Evolutionary conservation across 2,888 invertebrate genomes (phyloP).

Genomic region (Scaptomyza parva): DNA sequence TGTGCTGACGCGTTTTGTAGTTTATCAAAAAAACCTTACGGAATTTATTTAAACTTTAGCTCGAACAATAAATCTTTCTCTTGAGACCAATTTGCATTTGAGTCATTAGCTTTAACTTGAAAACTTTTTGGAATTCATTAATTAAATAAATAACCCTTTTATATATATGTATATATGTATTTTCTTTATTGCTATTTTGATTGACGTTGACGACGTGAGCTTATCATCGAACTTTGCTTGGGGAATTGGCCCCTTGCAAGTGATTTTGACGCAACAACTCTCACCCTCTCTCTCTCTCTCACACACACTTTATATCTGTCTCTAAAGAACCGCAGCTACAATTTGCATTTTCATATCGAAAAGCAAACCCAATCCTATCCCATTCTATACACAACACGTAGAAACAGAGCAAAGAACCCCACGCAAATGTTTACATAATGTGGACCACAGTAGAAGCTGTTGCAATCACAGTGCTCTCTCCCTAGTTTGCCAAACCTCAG

Average conservation of each 20-base stretch:
- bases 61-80: not conserved
- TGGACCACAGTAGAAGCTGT: constrained; percentile 38
- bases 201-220: not conserved
- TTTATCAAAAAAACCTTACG: not conserved
- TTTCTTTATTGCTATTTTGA: not conserved
- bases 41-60: not conserved
- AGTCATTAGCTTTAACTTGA: not conserved
- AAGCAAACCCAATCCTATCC: constrained; percentile 13
- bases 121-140: not conserved
- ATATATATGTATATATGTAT: no score
- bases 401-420: constrained; percentile 2
- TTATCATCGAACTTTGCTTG: constrained; percentile 13
- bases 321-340: not conserved
- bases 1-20: constrained; percentile 14
- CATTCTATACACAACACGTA: constrained; percentile 1
- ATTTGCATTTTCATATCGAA: constrained; percentile 15
- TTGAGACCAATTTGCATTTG: not conserved
- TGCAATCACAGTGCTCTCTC: not conserved
- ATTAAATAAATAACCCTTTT: not conserved
- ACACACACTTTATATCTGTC: no score
- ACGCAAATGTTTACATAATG: constrained; percentile 43
- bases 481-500: no score
- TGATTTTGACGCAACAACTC: constrained; percentile 4
- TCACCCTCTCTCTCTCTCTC: constrained; percentile 17
- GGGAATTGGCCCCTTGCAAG: constrained; percentile 24